A percentile compares a stretch with the other conserved stretches of the same genome.
Evolutionary conservation across 2,113 vertebrate genomes (phyloP).

Genomic region (Ranitomeya variabilis): DNA sequence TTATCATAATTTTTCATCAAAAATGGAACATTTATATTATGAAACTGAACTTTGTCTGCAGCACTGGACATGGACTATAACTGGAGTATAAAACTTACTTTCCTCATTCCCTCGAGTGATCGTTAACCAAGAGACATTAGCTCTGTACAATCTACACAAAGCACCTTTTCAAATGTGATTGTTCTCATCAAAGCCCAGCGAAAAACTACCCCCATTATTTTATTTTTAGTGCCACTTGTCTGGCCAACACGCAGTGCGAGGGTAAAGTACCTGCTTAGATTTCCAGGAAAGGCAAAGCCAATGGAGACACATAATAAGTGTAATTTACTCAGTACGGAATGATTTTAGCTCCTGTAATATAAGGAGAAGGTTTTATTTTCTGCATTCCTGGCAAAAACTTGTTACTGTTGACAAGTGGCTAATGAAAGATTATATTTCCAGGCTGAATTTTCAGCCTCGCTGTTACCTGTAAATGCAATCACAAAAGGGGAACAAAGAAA

Average conservation of each 20-base stretch:
- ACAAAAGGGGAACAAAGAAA: slow-evolving; percentile 6
- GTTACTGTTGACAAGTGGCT: slow-evolving; percentile 50
- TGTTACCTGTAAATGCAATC: slow-evolving; percentile 28
- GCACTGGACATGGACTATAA: neutral
- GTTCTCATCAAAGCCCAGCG: slow-evolving; percentile 36
- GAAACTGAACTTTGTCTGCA: neutral
- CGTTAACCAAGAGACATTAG: slow-evolving; percentile 12
- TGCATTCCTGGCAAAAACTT: slow-evolving; percentile 37
- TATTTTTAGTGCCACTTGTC: slow-evolving; percentile 38
- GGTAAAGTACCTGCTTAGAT: slow-evolving; percentile 21
- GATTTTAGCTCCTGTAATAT: slow-evolving; percentile 43
- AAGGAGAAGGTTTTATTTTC: slow-evolving; percentile 43
- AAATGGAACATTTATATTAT: neutral
- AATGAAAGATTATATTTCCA: slow-evolving; percentile 44
- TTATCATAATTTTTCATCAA: too few relatives aligned
- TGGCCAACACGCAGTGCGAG: slow-evolving; percentile 6
- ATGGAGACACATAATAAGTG: slow-evolving; percentile 30
- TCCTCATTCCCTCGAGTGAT: slow-evolving; percentile 19
- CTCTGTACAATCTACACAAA: neutral
- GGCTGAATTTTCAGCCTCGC: slow-evolving; percentile 23
- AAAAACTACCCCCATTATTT: slow-evolving; percentile 17
- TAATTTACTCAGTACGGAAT: slow-evolving; percentile 38
- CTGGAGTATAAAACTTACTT: neutral
- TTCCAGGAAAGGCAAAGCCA: slow-evolving; percentile 28
- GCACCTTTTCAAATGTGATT: slow-evolving; percentile 36